These are phyloP conservation scores for Erpornis zantholeuca DNA, from an alignment of 2,113 vertebrate genomes.

Conservation along the genomic window DNA sequence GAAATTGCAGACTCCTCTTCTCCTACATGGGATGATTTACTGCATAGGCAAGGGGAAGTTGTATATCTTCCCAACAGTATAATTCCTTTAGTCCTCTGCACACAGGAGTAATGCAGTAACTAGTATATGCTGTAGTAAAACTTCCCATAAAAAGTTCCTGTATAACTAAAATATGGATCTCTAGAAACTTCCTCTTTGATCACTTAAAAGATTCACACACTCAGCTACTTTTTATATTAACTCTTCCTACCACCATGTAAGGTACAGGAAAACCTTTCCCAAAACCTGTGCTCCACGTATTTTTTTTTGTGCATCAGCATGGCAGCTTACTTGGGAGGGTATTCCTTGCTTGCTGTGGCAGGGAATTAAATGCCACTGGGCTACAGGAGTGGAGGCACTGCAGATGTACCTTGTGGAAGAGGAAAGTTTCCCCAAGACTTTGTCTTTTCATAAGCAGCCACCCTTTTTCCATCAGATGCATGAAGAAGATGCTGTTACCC, in stretches of 20 bases:
- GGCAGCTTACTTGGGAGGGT: neutral
- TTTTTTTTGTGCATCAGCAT: neutral
- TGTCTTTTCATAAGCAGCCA: accelerated
- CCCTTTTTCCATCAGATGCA: neutral
- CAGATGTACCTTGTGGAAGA: accelerated
- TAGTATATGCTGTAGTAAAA: neutral
- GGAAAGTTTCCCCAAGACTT: neutral
- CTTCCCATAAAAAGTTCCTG: neutral
- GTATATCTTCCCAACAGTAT: neutral
- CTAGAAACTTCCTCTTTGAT: neutral
- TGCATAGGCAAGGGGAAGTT: neutral
- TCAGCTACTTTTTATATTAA: neutral
- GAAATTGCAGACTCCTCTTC: neutral
- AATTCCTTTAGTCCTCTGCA: neutral
- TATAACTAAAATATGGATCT: neutral
- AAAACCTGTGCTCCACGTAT: accelerated
- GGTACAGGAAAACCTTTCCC: neutral
- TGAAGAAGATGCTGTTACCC: accelerated
- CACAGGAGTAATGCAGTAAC: neutral
- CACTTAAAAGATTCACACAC: neutral
- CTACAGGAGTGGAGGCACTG: accelerated
- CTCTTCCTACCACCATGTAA: neutral
- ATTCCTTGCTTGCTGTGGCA: neutral
- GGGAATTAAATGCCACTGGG: neutral
- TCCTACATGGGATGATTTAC: neutral